Conservation (phyloP, 2,113 vertebrate genomes). For the Apus apus region DNA sequence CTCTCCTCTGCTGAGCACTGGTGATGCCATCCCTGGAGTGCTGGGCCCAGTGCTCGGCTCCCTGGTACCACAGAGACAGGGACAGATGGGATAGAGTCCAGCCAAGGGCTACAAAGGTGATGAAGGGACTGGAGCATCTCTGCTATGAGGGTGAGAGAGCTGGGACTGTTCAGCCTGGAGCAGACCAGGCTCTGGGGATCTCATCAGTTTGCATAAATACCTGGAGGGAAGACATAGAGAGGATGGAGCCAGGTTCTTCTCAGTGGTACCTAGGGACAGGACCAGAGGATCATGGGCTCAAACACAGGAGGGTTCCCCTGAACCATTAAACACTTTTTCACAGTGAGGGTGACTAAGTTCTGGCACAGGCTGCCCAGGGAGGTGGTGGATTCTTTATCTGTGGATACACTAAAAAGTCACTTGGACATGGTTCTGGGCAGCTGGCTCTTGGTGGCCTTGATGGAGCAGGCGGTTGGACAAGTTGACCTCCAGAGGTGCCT, state of each 20-base stretch:
- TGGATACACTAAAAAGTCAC: background rate
- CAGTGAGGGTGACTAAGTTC: background rate
- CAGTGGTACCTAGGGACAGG: background rate
- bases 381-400: background rate
- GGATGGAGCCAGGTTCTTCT: background rate
- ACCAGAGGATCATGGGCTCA: background rate
- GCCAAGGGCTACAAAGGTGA: background rate
- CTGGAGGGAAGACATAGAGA: background rate
- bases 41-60: background rate
- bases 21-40: background rate
- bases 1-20: background rate
- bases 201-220: background rate
- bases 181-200: background rate
- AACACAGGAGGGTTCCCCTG: background rate
- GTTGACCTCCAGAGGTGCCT: background rate
- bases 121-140: background rate
- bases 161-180: background rate
- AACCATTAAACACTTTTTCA: background rate
- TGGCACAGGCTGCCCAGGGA: background rate
- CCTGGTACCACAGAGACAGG: background rate
- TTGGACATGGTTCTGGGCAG: background rate
- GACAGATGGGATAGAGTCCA: background rate
- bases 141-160: background rate
- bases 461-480: background rate
- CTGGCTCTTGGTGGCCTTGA: background rate